Conservation (phyloP, 2,113 vertebrate species). For the Phoxinus phoxinus region DNA sequence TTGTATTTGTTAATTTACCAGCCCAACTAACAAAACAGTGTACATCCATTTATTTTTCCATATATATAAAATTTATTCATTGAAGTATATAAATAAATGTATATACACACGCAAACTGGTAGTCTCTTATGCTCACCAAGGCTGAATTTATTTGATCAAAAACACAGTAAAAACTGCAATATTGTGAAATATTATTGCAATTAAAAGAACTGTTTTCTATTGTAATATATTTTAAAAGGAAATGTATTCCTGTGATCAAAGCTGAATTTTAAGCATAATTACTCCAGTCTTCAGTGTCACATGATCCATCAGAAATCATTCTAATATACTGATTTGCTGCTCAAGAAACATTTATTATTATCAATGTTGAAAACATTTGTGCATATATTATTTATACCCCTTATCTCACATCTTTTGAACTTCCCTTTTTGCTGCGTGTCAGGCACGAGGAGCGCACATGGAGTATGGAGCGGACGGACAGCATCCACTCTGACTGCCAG, state of each 20-base stretch:
- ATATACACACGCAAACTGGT: no score
- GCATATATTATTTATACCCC: no score
- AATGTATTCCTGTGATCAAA: not conserved
- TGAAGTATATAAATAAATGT: no score
- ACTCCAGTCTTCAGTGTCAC: not conserved
- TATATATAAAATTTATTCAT: no score
- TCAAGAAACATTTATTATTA: not conserved
- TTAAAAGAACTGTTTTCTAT: not conserved
- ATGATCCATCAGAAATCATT: not conserved
- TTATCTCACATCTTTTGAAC: not conserved
- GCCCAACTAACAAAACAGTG: not conserved
- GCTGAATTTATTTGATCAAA: not conserved
- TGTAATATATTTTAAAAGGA: not conserved
- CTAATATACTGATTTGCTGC: not conserved
- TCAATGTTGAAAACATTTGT: not conserved
- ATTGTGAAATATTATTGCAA: no score
- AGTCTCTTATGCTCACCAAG: no score
- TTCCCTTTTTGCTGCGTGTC: conserved; percentile 33
- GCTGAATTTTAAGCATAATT: not conserved
- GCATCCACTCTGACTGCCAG: conserved; percentile 93
- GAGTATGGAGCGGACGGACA: conserved; percentile 95
- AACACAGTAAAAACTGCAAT: not conserved
- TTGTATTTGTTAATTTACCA: not conserved
- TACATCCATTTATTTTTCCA: not conserved
- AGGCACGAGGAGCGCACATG: conserved; percentile 97